Base-by-base conservation (phyloP, 2,888 invertebrate genomes). In the Stenichneumon culpator region DNA sequence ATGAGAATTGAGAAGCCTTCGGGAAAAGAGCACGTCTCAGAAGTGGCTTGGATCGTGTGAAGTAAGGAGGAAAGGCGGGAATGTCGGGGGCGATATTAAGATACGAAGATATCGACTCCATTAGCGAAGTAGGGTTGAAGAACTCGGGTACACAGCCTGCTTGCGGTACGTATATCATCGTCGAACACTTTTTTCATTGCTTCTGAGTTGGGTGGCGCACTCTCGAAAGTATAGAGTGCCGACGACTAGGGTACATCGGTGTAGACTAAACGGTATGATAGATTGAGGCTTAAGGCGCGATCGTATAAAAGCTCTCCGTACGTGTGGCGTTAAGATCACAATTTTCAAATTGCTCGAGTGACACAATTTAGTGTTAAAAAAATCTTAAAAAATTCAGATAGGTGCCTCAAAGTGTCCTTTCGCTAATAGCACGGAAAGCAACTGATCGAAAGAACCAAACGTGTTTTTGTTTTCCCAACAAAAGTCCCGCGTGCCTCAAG, bases 51-150 rank as follows among this genome's bases (percentile, higher is more conserved):
- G 16, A 63, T 1, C 36, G 25, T 19, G 16, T 11, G 19, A 25
- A 22, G 65, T 28, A 3, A 28, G 32, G 36, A 54, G 82, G 74
- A 54, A 60, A 60, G 70, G 52, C 77, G 52, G 68, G 52, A 47
- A 69, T 84, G 80, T 65, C 47, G 70, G 73, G 80, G 63, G 80
- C 72, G 87, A 89, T 89, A 89, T 89, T 89, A 88, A 86, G 89
- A 89, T 88, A 86, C 83, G 83, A 80, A 88, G 89, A 87, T 88
- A 89, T 88, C 87, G 87, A 82, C 86, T 87, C 89, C 88, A 89
- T 89, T 89, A 89, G 86, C 87, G 81, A 84, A 81, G 83, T 80
- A 72, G 82, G 68, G 63, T 79, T 73, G 67, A 57, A 82, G 67
- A 82, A 75, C 73, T 28, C 78, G 44, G 82, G 84, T 74, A 75